Evolutionary conservation across 2,888 invertebrate species (phyloP).

Genomic region (Trichopria drosophilae): DNA sequence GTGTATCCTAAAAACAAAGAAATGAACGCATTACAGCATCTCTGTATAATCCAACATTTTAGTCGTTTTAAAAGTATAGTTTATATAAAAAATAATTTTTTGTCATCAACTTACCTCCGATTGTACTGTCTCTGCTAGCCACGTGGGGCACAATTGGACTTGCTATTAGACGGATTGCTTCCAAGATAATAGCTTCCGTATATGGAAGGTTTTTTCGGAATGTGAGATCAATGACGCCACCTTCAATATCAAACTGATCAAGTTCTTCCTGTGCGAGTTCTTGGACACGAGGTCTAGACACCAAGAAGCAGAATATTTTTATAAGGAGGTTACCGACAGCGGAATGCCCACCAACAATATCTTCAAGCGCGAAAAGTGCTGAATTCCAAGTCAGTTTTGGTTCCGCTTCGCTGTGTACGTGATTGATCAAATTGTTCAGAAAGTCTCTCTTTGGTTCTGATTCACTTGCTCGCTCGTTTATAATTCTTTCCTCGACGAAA

Average conservation of each 20-base stretch:
- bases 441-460: conserved; percentile 60
- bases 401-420: conserved; percentile 58
- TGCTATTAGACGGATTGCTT: conserved; percentile 66
- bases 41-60: neutral
- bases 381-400: conserved; percentile 61
- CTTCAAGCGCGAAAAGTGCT: conserved; percentile 61
- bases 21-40: conserved; percentile 9
- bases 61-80: neutral
- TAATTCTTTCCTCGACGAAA: conserved; percentile 62
- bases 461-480: conserved; percentile 57
- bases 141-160: conserved; percentile 73
- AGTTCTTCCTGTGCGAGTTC: conserved; percentile 63
- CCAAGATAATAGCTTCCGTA: conserved; percentile 66
- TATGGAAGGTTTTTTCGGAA: conserved; percentile 64
- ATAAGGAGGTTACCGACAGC: conserved; percentile 68
- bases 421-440: conserved; percentile 64
- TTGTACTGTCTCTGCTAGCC: conserved; percentile 65
- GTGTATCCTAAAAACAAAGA: conserved; percentile 61
- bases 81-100: neutral
- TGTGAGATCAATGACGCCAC: conserved; percentile 51
- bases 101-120: conserved; percentile 61
- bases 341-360: conserved; percentile 67
- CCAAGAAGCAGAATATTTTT: conserved; percentile 64
- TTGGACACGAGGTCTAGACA: conserved; percentile 62
- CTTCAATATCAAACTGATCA: conserved; percentile 46